phyloP scores from a whole-genome alignment of 1,140 invertebrate species.

The Melanaphis sacchari region DNA sequence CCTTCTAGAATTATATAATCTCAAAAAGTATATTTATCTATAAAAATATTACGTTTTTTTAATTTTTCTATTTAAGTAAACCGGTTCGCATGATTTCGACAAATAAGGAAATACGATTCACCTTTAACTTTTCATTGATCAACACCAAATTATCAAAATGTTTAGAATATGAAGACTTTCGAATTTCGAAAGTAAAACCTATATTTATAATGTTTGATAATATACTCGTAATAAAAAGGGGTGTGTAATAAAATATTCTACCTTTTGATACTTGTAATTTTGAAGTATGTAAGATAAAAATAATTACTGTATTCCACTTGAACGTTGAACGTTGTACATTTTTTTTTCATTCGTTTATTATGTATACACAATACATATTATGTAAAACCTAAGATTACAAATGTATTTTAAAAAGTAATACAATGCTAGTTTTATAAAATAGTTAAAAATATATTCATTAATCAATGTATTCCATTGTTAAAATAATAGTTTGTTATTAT shows the following conservation, averaged over 20 bases:
- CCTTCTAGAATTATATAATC: background rate
- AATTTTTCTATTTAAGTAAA: background rate
- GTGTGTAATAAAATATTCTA: background rate
- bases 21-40: background rate
- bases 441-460: background rate
- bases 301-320: background rate
- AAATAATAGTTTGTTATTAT: background rate
- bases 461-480: background rate
- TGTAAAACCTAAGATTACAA: background rate
- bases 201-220: background rate
- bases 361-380: too few species aligned
- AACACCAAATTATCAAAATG: background rate
- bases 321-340: background rate
- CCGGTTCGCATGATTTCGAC: constrained; percentile 17
- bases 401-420: background rate
- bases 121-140: constrained; percentile 31
- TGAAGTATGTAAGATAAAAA: background rate
- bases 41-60: background rate
- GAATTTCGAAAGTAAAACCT: constrained; percentile 18
- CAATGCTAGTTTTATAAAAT: background rate
- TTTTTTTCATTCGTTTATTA: background rate
- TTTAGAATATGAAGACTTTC: constrained; percentile 9
- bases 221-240: constrained; percentile 8
- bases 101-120: constrained; percentile 37
- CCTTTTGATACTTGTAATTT: background rate